Conservation (phyloP, 2,888 invertebrate species). For the Theodoxus fluviatilis region DNA sequence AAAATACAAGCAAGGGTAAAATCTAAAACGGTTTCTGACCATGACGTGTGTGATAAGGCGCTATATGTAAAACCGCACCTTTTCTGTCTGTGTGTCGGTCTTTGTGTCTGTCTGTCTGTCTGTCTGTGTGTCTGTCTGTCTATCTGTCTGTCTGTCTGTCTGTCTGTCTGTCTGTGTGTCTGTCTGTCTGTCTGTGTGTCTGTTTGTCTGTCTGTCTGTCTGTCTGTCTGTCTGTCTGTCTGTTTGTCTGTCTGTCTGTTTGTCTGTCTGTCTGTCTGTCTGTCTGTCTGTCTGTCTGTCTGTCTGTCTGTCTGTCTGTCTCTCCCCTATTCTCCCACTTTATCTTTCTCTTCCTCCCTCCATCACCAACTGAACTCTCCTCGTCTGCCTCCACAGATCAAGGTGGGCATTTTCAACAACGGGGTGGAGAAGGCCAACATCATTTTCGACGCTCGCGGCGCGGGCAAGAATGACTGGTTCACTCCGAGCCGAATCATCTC, state of each 20-base stretch:
- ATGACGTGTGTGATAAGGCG: too few relatives aligned
- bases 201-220: conserved; percentile 5
- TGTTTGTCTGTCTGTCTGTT: conserved; percentile 17
- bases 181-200: conserved; percentile 20
- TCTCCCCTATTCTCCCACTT: not conserved
- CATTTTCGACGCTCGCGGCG: conserved; percentile 43
- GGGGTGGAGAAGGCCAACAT: conserved; percentile 47
- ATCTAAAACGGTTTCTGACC: too few relatives aligned
- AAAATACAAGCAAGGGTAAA: too few relatives aligned
- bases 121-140: conserved; percentile 10
- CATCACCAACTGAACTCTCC: too few relatives aligned
- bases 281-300: conserved; percentile 18
- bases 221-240: conserved; percentile 6
- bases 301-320: conserved; percentile 7
- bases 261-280: conserved; percentile 13
- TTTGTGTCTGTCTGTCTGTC: not conserved
- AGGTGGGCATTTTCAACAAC: conserved; percentile 46
- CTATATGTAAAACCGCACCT: too few relatives aligned
- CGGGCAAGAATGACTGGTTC: conserved; percentile 46
- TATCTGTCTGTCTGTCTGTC: not conserved
- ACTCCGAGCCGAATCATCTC: conserved; percentile 41
- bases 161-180: not conserved
- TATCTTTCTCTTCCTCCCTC: not conserved
- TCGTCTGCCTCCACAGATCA: conserved; percentile 42
- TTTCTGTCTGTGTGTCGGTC: not conserved